Percentiles rank a stretch among this genome's conserved stretches.
These are phyloP conservation scores for Machimus rusticus DNA, from an alignment of 2,888 invertebrate species.

Conservation along the genomic window DNA sequence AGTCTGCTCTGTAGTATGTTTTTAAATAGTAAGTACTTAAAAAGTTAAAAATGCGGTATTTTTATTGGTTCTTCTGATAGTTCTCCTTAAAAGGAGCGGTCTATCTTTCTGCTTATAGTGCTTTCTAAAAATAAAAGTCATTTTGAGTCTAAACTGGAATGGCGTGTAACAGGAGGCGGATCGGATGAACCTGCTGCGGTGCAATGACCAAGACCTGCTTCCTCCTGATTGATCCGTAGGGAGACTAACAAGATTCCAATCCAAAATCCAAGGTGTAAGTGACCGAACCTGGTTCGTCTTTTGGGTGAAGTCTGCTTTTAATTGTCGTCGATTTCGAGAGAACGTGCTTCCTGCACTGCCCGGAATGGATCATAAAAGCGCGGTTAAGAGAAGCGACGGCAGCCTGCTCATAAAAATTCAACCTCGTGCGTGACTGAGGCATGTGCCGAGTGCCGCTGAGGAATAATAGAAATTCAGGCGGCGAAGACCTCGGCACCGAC, in stretches of 20 bases:
- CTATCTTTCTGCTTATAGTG: neutral
- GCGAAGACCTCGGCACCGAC: neutral
- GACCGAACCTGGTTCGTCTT: neutral
- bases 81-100: neutral
- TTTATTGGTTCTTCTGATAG: neutral
- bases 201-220: neutral
- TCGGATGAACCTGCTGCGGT: neutral
- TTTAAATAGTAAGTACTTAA: too few relatives aligned
- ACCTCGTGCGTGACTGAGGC: neutral
- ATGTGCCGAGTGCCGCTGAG: neutral
- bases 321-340: neutral
- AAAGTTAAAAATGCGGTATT: too few relatives aligned
- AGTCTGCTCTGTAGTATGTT: too few relatives aligned
- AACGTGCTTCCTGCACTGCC: neutral
- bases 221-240: neutral
- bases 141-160: neutral
- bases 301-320: neutral
- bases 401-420: slow-evolving; percentile 5
- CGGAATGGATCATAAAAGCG: neutral
- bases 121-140: neutral
- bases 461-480: neutral
- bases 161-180: neutral
- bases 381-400: neutral
- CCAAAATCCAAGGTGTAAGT: neutral
- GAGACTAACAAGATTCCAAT: neutral